phyloP scores from a whole-genome alignment of 2,113 vertebrate species.

The Tor tambroides region DNA sequence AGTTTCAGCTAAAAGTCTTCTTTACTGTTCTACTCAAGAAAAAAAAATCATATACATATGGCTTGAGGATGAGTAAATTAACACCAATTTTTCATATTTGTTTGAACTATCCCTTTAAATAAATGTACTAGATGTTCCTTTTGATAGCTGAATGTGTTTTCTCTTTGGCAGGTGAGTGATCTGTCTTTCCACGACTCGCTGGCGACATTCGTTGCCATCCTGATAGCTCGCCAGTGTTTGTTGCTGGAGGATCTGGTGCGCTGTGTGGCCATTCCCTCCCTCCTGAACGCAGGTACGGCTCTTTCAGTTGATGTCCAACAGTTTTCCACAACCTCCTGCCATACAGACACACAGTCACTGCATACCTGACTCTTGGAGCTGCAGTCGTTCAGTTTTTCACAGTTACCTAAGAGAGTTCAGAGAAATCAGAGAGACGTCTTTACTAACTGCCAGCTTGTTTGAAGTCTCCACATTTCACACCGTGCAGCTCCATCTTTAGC shows the following conservation, averaged over 20 bases:
- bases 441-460: constrained; percentile 53
- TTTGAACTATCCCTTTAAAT: no score
- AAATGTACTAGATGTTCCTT: no score
- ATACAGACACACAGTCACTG: background rate
- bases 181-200: constrained; percentile 97
- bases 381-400: background rate
- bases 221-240: constrained; percentile 94
- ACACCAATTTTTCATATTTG: no score
- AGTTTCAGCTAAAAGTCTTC: no score
- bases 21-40: no score
- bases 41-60: no score
- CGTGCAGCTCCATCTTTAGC: background rate
- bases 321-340: background rate
- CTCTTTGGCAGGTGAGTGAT: constrained; percentile 88
- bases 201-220: constrained; percentile 88
- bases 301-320: background rate
- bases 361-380: background rate
- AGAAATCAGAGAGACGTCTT: constrained; percentile 4
- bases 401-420: background rate
- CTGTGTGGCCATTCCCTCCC: constrained; percentile 96
- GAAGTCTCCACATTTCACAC: constrained; percentile 48
- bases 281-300: constrained; percentile 92
- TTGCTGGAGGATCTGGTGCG: constrained; percentile 93
- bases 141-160: background rate
- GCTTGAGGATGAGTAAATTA: no score